Percentiles rank a stretch among this genome's conserved stretches.
These are phyloP conservation scores for Cosmopolites sordidus DNA, from an alignment of 2,888 invertebrate genomes.

Conservation along the genomic window DNA sequence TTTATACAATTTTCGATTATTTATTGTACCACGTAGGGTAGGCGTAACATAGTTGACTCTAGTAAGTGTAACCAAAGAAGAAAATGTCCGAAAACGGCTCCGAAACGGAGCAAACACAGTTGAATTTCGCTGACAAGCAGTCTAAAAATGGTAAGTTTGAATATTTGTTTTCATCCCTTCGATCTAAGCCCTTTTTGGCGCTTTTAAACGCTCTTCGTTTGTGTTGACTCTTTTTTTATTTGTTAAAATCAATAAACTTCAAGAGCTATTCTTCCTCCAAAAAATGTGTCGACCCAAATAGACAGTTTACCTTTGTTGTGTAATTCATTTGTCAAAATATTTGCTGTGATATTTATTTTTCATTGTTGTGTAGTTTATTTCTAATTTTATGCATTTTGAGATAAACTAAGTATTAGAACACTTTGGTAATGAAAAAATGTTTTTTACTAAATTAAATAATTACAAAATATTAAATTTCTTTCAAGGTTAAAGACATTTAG, in stretches of 20 bases:
- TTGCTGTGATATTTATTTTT: not conserved
- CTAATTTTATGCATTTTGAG: too few relatives aligned
- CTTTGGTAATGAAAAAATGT: too few relatives aligned
- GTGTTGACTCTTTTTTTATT: slow-evolving; percentile 1
- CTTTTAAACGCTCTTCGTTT: not conserved
- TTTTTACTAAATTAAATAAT: too few relatives aligned
- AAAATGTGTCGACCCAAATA: slow-evolving; percentile 21
- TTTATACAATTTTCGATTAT: slow-evolving; percentile 42
- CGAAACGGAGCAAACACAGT: slow-evolving; percentile 36
- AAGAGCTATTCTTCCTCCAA: slow-evolving; percentile 7
- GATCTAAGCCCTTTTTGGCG: not conserved
- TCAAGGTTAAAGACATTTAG: too few relatives aligned
- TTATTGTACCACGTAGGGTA: slow-evolving; percentile 39
- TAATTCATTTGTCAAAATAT: slow-evolving; percentile 10
- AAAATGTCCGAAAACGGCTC: slow-evolving; percentile 39
- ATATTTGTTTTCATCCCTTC: slow-evolving; percentile 11
- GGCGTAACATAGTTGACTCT: slow-evolving; percentile 33
- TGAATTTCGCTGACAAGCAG: slow-evolving; percentile 34
- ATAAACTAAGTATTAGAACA: too few relatives aligned
- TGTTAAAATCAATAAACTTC: slow-evolving; percentile 19
- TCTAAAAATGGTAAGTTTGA: slow-evolving; percentile 37
- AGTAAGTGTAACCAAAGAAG: slow-evolving; percentile 38
- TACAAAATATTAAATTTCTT: too few relatives aligned
- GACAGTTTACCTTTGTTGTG: slow-evolving; percentile 23
- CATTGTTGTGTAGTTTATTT: too few relatives aligned